Percentiles rank a stretch among this genome's conserved stretches.
phyloP scores from a whole-genome alignment of 2,797 vertebrate species.

The Scleropages formosus region DNA sequence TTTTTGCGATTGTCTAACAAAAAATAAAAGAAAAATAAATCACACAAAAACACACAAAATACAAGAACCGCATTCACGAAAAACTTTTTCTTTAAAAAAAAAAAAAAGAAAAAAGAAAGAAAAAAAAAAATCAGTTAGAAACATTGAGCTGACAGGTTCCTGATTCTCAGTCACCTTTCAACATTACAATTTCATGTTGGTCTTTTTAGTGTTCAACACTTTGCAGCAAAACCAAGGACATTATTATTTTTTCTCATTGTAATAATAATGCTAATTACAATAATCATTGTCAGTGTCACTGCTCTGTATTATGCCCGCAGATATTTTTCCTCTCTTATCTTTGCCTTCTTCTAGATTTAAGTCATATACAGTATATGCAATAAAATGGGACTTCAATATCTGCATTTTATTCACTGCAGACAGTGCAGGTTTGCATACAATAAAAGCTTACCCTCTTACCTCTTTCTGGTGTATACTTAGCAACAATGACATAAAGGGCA shows the following conservation, averaged over 20 bases:
- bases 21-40: slow-evolving; percentile 43
- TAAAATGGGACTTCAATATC: not conserved
- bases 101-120: too few species aligned
- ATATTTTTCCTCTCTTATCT: not conserved
- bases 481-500: slow-evolving; percentile 23
- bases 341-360: not conserved
- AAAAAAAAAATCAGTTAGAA: slow-evolving; percentile 21
- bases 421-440: slow-evolving; percentile 31
- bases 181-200: slow-evolving; percentile 53
- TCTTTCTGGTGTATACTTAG: slow-evolving; percentile 19
- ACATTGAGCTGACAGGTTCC: slow-evolving; percentile 24
- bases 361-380: slow-evolving; percentile 23
- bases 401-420: slow-evolving; percentile 20
- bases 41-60: slow-evolving; percentile 59
- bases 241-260: slow-evolving; percentile 43
- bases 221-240: slow-evolving; percentile 57
- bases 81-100: slow-evolving; percentile 21
- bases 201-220: slow-evolving; percentile 62
- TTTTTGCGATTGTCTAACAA: slow-evolving; percentile 70
- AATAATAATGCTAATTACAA: slow-evolving; percentile 47
- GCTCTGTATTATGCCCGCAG: slow-evolving; percentile 38
- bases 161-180: slow-evolving; percentile 57
- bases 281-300: not conserved
- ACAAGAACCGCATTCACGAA: slow-evolving; percentile 31
- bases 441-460: not conserved